Evolutionary conservation across 2,797 vertebrate genomes (phyloP), one percentile per base, ranked within the genome.

Genomic region (Fistularia tabacaria): DNA sequence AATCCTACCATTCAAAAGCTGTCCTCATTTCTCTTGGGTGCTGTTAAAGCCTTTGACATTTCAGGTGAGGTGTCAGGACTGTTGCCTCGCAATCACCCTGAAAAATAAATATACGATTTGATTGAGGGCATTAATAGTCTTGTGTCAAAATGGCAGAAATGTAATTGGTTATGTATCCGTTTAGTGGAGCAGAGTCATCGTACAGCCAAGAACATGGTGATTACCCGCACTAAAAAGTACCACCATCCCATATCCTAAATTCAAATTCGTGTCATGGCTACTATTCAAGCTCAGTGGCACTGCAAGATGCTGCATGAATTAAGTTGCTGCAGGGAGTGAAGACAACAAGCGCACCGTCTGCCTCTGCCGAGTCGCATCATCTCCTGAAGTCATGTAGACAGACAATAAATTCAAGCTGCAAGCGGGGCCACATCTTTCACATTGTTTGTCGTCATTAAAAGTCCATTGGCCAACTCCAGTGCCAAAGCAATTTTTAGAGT

Each of bases 231-330:
- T 45, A 15, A 64, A 76, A 78, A 59, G 25, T 25, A 25, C 25
- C 25, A 45, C 38, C 40, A 46, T 13, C 55, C 60, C 66, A 59
- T 11, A 59, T 66, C 69, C 37, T 15, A 64, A 80, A 84, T 86
- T 88, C 62, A 74, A 78, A 86, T 87, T 83, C 84, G 56, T 66
- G 71, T 80, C 71, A 42, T 13, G 60, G 68, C 74, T 59, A 64
- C 69, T 71, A 62, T 74, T 85, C 71, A 63, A 72, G 75, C 81
- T 75, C 69, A 64, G 75, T 51, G 64, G 71, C 82, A 73, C 85
- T 71, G 86, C 87, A 87, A 87, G 79, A 85, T 86, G 74, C 77
- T 76, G 87, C 84, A 90, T 90, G 86, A 87, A 90, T 90, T 83
- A 90, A 85, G 73, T 71, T 13, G 50, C 74, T 73, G 71, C 64